Base-by-base conservation (phyloP, 1,140 invertebrate species). In the Leptinotarsa lineolata region DNA sequence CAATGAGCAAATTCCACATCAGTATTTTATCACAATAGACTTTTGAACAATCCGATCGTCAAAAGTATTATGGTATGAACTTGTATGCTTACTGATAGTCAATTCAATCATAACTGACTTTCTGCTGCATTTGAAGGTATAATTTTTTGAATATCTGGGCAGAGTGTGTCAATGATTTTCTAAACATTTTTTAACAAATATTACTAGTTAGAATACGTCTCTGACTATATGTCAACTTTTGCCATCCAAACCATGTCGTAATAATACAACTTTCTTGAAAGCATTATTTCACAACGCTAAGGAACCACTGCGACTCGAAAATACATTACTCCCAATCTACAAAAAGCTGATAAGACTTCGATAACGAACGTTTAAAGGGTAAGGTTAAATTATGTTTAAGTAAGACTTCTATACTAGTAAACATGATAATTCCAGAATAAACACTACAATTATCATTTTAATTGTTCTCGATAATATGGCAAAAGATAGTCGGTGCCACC, bases 361-460 rank as follows among this genome's bases (percentile, higher is more conserved):
- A 54, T 54, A 54, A 54, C 16, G n/a, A 54, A 54, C 16, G 48
- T 54, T 54, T 54, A 54, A 54, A 54, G 48, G 48, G 48, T 15
- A 54, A 54, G 48, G 48, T 54, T 54, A 54, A 54, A 54, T n/a
- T 54, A 54, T 54, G 48, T 54, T 54, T 54, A 3, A 54, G 48
- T n/a, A 54, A 54, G n/a, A 54, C 3, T 13, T 54, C 48, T n/a
- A n/a, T n/a, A n/a, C n/a, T 54, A n/a, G 48, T 54, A 54, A 54
- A 54, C 48, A 54, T 54, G 48, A 54, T n/a, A 54, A 54, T 54
- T 54, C n/a, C 48, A 54, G 48, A 54, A 54, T 54, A n/a, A 54
- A 54, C 48, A 54, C 48, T 54, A 4, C 48, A 18, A 54, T 54
- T 54, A 54, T 54, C 11, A 39, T 54, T 54, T 54, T 54, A 54